These are phyloP conservation scores for Drosophila leonis DNA, from an alignment of 2,888 invertebrate species.

Conservation along the genomic window DNA sequence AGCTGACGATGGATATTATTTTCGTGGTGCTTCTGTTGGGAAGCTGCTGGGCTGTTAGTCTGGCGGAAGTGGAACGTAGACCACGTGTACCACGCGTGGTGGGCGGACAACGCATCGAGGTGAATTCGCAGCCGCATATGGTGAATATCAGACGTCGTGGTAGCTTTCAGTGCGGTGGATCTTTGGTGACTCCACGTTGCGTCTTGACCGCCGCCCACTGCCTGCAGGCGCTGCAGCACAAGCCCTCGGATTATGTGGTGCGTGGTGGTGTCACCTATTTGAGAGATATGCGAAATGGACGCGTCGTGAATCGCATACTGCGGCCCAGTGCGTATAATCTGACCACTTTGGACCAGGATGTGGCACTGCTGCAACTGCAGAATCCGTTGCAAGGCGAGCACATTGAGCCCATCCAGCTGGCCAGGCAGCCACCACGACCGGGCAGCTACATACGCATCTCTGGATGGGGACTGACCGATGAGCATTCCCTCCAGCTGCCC, in stretches of 20 bases:
- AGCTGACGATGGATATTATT: slow-evolving; percentile 26
- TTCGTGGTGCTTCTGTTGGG: slow-evolving; percentile 22
- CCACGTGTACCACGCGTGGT: slow-evolving; percentile 77
- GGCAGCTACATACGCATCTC: slow-evolving; percentile 71
- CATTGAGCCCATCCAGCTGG: slow-evolving; percentile 59
- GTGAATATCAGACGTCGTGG: slow-evolving; percentile 74
- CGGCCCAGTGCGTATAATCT: slow-evolving; percentile 59
- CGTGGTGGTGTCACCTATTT: slow-evolving; percentile 75
- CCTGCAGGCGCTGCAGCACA: slow-evolving; percentile 37
- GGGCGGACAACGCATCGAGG: slow-evolving; percentile 70
- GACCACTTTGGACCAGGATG: slow-evolving; percentile 71
- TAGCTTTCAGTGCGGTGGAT: slow-evolving; percentile 80
- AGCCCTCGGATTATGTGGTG: slow-evolving; percentile 62
- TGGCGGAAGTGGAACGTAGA: background rate
- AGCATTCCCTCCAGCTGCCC: slow-evolving; percentile 51
- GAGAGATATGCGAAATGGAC: slow-evolving; percentile 61
- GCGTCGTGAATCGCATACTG: slow-evolving; percentile 56
- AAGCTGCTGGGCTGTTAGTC: background rate
- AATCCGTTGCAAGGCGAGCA: slow-evolving; percentile 51
- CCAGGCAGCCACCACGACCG: slow-evolving; percentile 31
- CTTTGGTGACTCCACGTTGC: slow-evolving; percentile 74
- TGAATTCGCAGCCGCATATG: slow-evolving; percentile 71
- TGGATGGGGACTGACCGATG: slow-evolving; percentile 77
- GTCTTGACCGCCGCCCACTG: slow-evolving; percentile 83
- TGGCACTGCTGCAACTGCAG: slow-evolving; percentile 73